Conservation (phyloP, 92 coral and sea anemone species). For the Scolanthus callimorphus region DNA sequence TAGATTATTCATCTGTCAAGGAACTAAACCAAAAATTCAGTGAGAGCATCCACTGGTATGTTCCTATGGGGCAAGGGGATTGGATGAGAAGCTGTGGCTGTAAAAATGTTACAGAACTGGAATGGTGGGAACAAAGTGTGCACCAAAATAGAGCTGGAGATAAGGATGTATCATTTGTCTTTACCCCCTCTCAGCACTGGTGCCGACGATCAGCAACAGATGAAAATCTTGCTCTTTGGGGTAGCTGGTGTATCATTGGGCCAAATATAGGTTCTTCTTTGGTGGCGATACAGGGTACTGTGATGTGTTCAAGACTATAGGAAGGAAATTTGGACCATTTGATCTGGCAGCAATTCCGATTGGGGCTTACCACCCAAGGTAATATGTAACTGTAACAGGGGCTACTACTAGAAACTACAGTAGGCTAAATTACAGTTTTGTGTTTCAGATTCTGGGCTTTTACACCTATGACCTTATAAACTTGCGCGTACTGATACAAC, state of each 20-base stretch:
- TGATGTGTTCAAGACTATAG: conserved; percentile 75
- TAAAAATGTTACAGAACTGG: conserved; percentile 70
- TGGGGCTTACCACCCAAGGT: conserved; percentile 98
- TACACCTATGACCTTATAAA: too few relatives aligned
- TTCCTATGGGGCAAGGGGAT: conserved; percentile 73
- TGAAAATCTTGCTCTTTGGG: conserved; percentile 82
- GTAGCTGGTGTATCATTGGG: conserved; percentile 89
- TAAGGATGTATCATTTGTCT: conserved; percentile 48
- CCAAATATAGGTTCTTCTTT: conserved; percentile 79
- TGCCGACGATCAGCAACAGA: conserved; percentile 74
- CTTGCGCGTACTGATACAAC: too few relatives aligned
- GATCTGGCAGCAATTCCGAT: conserved; percentile 95
- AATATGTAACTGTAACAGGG: too few relatives aligned
- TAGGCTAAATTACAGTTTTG: too few relatives aligned
- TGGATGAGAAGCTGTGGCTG: conserved; percentile 89
- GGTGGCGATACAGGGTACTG: conserved; percentile 93
- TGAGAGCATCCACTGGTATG: conserved; percentile 61
- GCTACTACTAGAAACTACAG: too few relatives aligned
- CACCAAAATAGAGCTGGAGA: conserved; percentile 28
- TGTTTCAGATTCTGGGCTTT: too few relatives aligned
- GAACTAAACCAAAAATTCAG: conserved; percentile 62
- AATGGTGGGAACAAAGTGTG: conserved; percentile 78
- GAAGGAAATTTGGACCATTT: conserved; percentile 87
- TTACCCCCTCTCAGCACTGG: conserved; percentile 96
- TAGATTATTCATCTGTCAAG: conserved; percentile 60